These are phyloP conservation scores for Dipodomys spectabilis DNA, from an alignment of 2,113 vertebrate genomes.

Conservation along the genomic window DNA sequence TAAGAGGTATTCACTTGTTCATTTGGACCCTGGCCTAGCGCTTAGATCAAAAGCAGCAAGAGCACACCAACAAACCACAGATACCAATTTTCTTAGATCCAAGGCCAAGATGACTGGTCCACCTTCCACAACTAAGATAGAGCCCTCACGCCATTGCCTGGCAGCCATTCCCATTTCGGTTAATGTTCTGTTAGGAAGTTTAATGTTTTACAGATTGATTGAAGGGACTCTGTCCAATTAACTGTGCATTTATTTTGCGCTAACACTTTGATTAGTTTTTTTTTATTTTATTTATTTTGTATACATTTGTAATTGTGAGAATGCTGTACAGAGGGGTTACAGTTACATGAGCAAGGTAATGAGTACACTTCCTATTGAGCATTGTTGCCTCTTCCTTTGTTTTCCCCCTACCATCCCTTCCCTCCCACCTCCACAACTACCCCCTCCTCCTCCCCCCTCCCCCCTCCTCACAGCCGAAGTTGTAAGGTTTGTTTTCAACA, in stretches of 20 bases:
- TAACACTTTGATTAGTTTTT: not conserved
- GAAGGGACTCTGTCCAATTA: slow-evolving; percentile 29
- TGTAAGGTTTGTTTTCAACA: too few relatives aligned
- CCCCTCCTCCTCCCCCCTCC: too few relatives aligned
- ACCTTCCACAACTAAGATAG: not conserved
- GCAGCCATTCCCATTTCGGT: not conserved
- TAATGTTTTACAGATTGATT: slow-evolving; percentile 34
- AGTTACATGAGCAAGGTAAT: too few relatives aligned
- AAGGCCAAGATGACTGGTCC: not conserved
- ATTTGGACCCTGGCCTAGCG: not conserved
- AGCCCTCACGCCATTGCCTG: too few relatives aligned
- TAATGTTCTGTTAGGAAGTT: slow-evolving; percentile 22
- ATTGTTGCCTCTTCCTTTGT: too few relatives aligned
- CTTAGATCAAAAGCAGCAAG: slow-evolving; percentile 37
- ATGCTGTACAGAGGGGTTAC: too few relatives aligned
- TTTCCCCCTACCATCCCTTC: too few relatives aligned
- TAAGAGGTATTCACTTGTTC: not conserved
- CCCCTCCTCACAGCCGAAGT: too few relatives aligned
- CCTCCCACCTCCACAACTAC: too few relatives aligned
- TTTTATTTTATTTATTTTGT: too few relatives aligned
- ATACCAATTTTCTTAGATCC: not conserved
- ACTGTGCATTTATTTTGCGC: slow-evolving; percentile 39
- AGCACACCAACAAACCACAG: not conserved
- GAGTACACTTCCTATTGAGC: too few relatives aligned
- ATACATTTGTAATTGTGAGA: too few relatives aligned